Conservation (phyloP, 2,113 vertebrate genomes). For the Muntiacus muntjak region DNA sequence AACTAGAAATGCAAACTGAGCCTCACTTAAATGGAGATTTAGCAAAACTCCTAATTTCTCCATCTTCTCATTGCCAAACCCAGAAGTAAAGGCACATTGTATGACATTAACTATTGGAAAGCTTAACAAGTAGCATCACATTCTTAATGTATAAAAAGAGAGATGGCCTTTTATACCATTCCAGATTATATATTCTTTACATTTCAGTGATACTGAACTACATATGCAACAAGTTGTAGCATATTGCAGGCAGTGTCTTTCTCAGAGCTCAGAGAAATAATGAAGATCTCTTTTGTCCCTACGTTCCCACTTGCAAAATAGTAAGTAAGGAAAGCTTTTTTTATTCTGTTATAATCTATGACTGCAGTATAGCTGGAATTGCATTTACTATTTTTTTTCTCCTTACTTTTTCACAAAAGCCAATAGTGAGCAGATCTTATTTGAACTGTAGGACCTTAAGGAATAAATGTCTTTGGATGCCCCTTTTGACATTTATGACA, state of each 20-base stretch:
- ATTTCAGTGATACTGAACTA: neutral
- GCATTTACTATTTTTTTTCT: constrained; percentile 34
- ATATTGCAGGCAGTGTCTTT: neutral
- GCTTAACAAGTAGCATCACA: neutral
- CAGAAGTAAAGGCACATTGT: neutral
- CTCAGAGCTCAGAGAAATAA: neutral
- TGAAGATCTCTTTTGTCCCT: neutral
- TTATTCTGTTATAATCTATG: neutral
- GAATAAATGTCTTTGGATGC: constrained; percentile 50
- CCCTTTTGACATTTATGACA: constrained; percentile 65
- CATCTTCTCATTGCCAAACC: neutral
- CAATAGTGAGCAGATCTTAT: constrained; percentile 42
- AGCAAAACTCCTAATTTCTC: neutral
- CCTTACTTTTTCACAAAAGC: constrained; percentile 22
- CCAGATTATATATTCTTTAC: neutral
- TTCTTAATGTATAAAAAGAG: neutral
- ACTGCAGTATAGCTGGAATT: neutral
- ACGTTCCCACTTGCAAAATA: neutral
- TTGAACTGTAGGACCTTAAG: neutral
- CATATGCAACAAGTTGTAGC: neutral
- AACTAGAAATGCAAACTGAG: neutral
- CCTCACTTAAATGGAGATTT: neutral
- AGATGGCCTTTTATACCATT: neutral
- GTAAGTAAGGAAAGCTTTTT: neutral
- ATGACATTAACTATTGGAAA: neutral